phyloP scores from a whole-genome alignment of 2,888 invertebrate species.

The Polymixis lichenea region DNA sequence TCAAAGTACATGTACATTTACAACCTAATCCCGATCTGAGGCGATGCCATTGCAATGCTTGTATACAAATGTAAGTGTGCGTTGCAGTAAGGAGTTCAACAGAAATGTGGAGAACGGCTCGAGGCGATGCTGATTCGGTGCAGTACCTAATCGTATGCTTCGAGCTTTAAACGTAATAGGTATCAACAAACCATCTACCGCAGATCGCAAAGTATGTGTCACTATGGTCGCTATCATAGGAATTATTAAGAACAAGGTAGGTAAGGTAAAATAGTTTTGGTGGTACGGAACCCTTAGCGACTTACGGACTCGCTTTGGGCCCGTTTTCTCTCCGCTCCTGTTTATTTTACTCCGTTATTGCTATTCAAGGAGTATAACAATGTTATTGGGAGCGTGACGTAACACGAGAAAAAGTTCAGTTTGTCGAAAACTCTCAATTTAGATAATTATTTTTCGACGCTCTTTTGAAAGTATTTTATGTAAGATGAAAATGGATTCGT shows the following conservation, averaged over 20 bases:
- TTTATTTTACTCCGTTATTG: slow-evolving; percentile 62
- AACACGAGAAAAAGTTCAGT: slow-evolving; percentile 1
- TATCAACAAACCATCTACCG: background rate
- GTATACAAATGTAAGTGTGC: no score
- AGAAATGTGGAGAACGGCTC: background rate
- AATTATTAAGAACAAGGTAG: background rate
- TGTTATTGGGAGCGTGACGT: slow-evolving; percentile 52
- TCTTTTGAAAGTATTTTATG: background rate
- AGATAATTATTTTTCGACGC: slow-evolving; percentile 8
- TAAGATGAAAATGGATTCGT: background rate
- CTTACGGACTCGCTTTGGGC: background rate
- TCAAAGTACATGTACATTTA: background rate
- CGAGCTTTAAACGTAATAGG: background rate
- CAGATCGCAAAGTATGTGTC: background rate
- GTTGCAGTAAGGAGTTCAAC: background rate
- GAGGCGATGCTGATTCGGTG: background rate
- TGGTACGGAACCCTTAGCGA: background rate
- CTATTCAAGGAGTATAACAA: slow-evolving; percentile 56
- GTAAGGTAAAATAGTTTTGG: background rate
- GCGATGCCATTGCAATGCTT: background rate
- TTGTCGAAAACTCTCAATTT: slow-evolving; percentile 4
- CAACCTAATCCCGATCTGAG: no score
- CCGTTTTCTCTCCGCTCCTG: slow-evolving; percentile 28
- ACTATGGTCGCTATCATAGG: background rate
- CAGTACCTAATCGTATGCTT: background rate